These are phyloP conservation scores for Podarcis raffonei DNA, from an alignment of 2,113 vertebrate species.

Conservation along the genomic window DNA sequence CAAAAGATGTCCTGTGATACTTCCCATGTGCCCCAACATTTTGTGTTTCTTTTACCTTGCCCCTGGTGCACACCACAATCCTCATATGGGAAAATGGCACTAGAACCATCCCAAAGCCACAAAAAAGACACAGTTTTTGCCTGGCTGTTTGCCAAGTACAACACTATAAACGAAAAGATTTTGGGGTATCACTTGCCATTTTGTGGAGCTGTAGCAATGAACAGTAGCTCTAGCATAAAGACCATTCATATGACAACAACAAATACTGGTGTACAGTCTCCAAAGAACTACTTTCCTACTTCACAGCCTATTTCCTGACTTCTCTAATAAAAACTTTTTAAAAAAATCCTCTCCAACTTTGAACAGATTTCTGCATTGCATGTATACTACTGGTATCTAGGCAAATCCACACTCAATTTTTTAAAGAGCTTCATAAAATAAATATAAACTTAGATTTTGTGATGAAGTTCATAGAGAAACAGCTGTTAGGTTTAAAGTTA, in stretches of 20 bases:
- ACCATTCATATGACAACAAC: not conserved
- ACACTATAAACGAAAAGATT: not conserved
- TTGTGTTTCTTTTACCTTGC: not conserved
- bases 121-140: not conserved
- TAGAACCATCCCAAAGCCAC: not conserved
- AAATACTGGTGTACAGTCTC: not conserved
- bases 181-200: not conserved
- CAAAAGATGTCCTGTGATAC: not conserved
- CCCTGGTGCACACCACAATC: not conserved
- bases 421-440: constrained; percentile 49
- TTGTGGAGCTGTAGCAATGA: not conserved
- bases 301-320: constrained; percentile 41
- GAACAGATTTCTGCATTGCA: constrained; percentile 18
- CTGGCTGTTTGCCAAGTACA: not conserved
- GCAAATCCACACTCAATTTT: constrained; percentile 31
- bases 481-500: constrained; percentile 21
- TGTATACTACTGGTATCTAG: not conserved
- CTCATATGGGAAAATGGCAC: not conserved
- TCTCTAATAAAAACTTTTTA: constrained; percentile 47
- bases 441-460: constrained; percentile 29
- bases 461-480: not conserved
- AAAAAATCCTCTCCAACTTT: constrained; percentile 56
- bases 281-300: not conserved
- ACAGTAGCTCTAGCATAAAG: not conserved
- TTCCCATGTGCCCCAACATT: not conserved